A percentile compares a stretch with the other conserved stretches of the same genome.
Evolutionary conservation across 2,888 invertebrate genomes (phyloP).

Genomic region (Trichogramma dendrolimi): DNA sequence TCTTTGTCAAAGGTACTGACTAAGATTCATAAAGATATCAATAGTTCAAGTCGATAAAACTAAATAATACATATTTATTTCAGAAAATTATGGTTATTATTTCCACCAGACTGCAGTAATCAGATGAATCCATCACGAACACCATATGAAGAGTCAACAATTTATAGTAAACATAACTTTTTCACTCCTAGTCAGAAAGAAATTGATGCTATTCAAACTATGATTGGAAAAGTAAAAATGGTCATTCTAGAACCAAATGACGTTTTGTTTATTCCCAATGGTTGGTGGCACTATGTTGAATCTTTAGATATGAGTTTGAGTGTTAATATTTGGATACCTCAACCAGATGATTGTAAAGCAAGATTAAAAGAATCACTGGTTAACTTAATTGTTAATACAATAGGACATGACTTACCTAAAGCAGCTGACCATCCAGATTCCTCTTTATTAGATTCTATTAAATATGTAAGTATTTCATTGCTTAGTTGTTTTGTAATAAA

Average conservation of each 20-base stretch:
- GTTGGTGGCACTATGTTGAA: slow-evolving; percentile 98
- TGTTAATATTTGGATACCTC: slow-evolving; percentile 74
- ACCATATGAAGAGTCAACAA: slow-evolving; percentile 94
- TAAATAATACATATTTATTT: slow-evolving; percentile 28
- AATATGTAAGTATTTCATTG: slow-evolving; percentile 36
- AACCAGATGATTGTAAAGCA: slow-evolving; percentile 55
- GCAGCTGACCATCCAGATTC: slow-evolving; percentile 30
- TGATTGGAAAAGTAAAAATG: slow-evolving; percentile 54
- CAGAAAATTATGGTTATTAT: slow-evolving; percentile 88
- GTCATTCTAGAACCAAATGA: slow-evolving; percentile 78
- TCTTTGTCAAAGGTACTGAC: neutral
- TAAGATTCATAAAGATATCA: slow-evolving; percentile 5
- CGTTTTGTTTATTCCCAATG: slow-evolving; percentile 80
- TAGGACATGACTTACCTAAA: slow-evolving; percentile 36
- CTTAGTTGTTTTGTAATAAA: slow-evolving; percentile 15
- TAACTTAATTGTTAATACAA: slow-evolving; percentile 40
- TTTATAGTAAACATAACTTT: slow-evolving; percentile 82
- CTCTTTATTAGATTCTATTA: slow-evolving; percentile 33
- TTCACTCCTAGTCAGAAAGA: slow-evolving; percentile 60
- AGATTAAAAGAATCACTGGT: slow-evolving; percentile 47
- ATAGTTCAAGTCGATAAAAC: slow-evolving; percentile 18
- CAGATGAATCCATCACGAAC: slow-evolving; percentile 73
- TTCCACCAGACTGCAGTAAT: slow-evolving; percentile 71
- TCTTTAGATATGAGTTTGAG: slow-evolving; percentile 57
- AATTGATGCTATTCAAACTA: slow-evolving; percentile 53